Conservation (phyloP, 2,797 vertebrate genomes). For the Sylvia borin region DNA sequence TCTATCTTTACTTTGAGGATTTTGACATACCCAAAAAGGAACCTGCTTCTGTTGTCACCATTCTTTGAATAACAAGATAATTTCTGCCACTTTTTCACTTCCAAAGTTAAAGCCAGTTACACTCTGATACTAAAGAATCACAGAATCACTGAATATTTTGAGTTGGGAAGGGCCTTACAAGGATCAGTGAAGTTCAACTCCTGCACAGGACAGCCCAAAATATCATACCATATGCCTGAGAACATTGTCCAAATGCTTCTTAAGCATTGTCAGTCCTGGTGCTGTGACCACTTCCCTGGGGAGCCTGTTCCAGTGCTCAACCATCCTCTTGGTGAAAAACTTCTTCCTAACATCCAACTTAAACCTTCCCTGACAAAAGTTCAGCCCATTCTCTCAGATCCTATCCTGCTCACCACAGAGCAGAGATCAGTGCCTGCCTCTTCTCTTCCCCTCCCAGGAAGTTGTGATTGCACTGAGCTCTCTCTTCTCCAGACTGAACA, state of each 20-base stretch:
- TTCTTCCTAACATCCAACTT: neutral
- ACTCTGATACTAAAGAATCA: neutral
- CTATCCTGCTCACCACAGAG: neutral
- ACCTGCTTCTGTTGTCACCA: neutral
- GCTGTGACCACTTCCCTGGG: neutral
- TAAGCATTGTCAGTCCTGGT: neutral
- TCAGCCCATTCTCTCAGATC: neutral
- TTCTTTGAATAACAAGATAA: neutral
- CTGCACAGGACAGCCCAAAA: neutral
- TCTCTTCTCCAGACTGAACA: neutral
- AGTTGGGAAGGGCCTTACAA: neutral
- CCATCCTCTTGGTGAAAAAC: neutral
- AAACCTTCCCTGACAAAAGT: neutral
- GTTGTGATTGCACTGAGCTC: fast-evolving
- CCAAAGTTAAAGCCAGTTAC: neutral
- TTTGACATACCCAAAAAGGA: neutral
- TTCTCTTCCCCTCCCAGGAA: neutral
- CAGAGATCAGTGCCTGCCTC: neutral
- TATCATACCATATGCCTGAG: neutral
- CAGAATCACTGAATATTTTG: neutral
- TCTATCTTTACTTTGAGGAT: neutral
- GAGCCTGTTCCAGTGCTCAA: neutral
- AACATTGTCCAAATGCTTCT: neutral
- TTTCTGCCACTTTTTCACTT: neutral
- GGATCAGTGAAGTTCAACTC: neutral